phyloP scores from a whole-genome alignment of 2,888 invertebrate genomes.

The Lysandra coridon region DNA sequence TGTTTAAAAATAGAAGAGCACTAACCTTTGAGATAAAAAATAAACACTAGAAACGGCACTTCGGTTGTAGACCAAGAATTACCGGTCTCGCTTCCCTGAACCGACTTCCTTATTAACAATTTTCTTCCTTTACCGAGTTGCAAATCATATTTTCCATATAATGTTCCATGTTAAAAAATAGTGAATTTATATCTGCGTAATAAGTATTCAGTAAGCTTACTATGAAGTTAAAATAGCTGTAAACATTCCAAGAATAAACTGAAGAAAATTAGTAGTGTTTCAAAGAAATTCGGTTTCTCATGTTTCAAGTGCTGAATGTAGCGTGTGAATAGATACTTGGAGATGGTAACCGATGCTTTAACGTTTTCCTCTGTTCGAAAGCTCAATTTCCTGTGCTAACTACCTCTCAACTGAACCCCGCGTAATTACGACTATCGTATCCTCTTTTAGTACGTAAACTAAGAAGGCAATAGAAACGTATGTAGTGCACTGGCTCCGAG shows the following conservation, averaged over 20 bases:
- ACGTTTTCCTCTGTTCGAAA: slow-evolving; percentile 41
- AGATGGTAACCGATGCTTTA: slow-evolving; percentile 40
- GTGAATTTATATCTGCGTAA: neutral
- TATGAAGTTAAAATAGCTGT: neutral
- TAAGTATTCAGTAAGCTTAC: neutral
- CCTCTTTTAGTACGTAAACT: slow-evolving; percentile 31
- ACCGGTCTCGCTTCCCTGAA: neutral
- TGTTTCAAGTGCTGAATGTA: neutral
- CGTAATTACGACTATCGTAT: slow-evolving; percentile 32
- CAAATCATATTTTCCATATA: neutral
- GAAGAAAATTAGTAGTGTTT: neutral
- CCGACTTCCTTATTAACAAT: slow-evolving; percentile 6
- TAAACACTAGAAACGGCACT: neutral
- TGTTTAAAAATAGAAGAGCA: neutral
- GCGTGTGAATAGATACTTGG: slow-evolving; percentile 35
- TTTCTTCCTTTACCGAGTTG: neutral
- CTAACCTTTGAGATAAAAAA: neutral
- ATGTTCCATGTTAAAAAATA: neutral
- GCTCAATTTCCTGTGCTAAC: slow-evolving; percentile 44
- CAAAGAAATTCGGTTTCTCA: neutral
- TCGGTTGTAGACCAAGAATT: neutral
- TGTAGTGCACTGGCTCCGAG: slow-evolving; percentile 26
- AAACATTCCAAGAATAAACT: neutral
- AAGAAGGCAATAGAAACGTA: slow-evolving; percentile 30
- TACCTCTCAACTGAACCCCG: slow-evolving; percentile 35